Base-by-base conservation (phyloP, 2,113 vertebrate species). In the Nothocercus julius region DNA sequence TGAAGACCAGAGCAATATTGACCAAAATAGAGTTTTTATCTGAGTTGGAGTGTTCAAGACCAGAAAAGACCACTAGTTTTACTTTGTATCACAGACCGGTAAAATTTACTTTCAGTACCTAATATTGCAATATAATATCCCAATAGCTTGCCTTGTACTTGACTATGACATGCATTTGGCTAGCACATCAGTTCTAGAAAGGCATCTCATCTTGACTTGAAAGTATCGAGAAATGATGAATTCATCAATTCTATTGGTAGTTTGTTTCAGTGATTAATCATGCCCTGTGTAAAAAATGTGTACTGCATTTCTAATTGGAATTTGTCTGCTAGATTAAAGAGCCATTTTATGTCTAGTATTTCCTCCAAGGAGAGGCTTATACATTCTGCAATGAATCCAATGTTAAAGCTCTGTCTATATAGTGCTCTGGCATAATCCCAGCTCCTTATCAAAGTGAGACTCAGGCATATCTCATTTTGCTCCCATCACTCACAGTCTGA, bases 221-320 rank as follows among this genome's bases (percentile, higher is more conserved):
- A 90, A 36, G 18, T 2, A 0, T 73, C 49, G 73, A 54, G 82
- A 95, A 93, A 80, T 45, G 56, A 53, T 69, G 40, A 95, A 87
- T 95, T 80, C 75, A 93, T 87, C 92, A 79, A 28, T 87, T 91
- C 59, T 47, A 21, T 30, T 62, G 67, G 36, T 91, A 87, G 49
- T 85, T 95, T 85, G 81, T 92, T 95, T 82, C 84, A 91, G 82
- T 67, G 67, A 91, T 95, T 92, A 95, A 93, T 93, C 79, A 87
- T 36, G 49, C 78, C 70, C 68, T 13, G 40, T 76, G 36, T 76
- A 87, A 92, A 66, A 79, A 66, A 19, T 40, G 70, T 93, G 78
- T 40, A 77, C 49, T 82, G 54, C 75, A 82, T 93, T 95, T 93
- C 85, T 95, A 93, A 95, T 95, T 95, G 85, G 89, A 95, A 93